These are phyloP conservation scores for Phymanthus crucifer DNA, from an alignment of 92 coral and sea anemone species.

Conservation along the genomic window DNA sequence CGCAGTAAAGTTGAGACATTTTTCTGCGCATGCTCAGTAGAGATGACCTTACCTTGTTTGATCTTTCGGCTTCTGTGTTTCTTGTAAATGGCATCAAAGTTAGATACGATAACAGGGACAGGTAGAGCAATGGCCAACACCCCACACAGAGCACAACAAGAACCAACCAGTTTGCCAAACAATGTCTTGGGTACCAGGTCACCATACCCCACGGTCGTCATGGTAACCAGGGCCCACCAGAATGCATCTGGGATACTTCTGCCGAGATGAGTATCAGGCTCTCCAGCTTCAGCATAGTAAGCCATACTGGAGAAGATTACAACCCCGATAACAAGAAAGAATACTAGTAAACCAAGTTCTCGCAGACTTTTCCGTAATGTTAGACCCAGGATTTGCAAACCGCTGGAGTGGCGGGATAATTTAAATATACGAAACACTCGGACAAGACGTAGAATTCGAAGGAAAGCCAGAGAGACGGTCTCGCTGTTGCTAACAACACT, in stretches of 20 bases:
- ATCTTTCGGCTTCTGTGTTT: conserved; percentile 79
- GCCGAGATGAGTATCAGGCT: conserved; percentile 60
- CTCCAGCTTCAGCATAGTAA: conserved; percentile 93
- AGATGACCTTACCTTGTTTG: conserved; percentile 53
- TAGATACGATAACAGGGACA: conserved; percentile 95
- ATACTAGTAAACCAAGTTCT: conserved; percentile 88
- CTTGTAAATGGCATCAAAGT: conserved; percentile 89
- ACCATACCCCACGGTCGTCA: conserved; percentile 99
- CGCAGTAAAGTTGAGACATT: too few relatives aligned
- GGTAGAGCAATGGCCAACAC: conserved; percentile 94
- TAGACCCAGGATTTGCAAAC: conserved; percentile 91
- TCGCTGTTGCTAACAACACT: conserved; percentile 42
- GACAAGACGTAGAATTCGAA: conserved; percentile 88
- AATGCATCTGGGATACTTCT: conserved; percentile 93
- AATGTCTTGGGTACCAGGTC: conserved; percentile 90
- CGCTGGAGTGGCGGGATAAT: conserved; percentile 95
- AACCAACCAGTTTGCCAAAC: conserved; percentile 93
- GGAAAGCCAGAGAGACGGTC: conserved; percentile 82
- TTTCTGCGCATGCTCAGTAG: too few relatives aligned
- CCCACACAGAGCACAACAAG: conserved; percentile 90
- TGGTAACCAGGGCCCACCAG: conserved; percentile 99
- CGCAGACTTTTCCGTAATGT: conserved; percentile 89
- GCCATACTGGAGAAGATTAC: conserved; percentile 99
- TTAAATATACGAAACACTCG: conserved; percentile 96
- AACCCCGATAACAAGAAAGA: conserved; percentile 84